These are phyloP conservation scores for Graptemys geographica DNA, from an alignment of 2,797 vertebrate genomes.

Conservation along the genomic window DNA sequence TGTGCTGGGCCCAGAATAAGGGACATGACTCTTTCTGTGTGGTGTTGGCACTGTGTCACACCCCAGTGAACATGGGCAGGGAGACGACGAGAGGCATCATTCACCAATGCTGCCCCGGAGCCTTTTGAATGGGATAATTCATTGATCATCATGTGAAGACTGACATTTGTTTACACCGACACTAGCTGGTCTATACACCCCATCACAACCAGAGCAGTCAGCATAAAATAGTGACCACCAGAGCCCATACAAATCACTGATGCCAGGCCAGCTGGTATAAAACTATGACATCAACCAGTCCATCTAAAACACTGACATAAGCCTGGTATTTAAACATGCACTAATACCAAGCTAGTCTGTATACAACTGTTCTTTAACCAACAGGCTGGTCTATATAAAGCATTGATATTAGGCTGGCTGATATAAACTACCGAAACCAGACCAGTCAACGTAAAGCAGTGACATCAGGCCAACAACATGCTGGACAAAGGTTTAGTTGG, in stretches of 20 bases:
- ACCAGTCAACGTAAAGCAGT: accelerated
- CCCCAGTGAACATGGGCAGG: not conserved
- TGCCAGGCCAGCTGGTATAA: not conserved
- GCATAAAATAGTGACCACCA: not conserved
- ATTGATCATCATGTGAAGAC: not conserved
- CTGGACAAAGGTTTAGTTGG: not conserved
- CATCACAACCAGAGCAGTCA: not conserved
- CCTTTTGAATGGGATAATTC: not conserved
- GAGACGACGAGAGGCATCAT: not conserved
- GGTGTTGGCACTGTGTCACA: not conserved
- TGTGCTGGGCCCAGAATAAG: not conserved
- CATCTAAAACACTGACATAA: not conserved
- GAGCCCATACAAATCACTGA: not conserved
- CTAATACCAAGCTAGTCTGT: not conserved
- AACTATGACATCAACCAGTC: not conserved
- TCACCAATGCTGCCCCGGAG: not conserved
- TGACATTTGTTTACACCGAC: not conserved
- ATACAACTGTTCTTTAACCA: not conserved
- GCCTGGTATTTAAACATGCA: not conserved
- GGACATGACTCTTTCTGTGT: not conserved
- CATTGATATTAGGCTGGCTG: no score
- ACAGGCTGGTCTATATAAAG: not conserved
- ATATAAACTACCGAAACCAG: accelerated
- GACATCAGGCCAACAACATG: not conserved
- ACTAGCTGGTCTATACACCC: not conserved